Evolutionary conservation across 2,888 invertebrate species (phyloP).

Genomic region (Podotricha telesiphe): DNA sequence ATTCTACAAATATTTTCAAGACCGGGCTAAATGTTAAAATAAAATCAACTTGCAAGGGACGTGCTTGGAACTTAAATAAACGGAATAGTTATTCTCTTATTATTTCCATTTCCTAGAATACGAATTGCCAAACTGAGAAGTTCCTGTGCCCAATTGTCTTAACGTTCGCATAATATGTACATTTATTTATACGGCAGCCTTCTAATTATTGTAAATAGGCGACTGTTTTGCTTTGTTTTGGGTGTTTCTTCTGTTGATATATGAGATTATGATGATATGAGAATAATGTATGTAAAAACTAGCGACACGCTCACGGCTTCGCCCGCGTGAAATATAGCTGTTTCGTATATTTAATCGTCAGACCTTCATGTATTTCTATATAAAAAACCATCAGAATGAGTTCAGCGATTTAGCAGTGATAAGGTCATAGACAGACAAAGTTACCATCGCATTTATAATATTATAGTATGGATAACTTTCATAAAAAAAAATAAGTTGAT

Average conservation of each 20-base stretch:
- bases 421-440: too few species aligned
- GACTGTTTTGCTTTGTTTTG: conserved; percentile 14
- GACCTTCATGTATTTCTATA: too few species aligned
- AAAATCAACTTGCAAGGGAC: conserved; percentile 44
- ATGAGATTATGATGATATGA: neutral
- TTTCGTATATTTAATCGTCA: too few species aligned
- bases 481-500: too few species aligned
- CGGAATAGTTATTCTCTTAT: conserved; percentile 46
- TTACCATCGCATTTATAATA: too few species aligned
- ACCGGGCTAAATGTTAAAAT: conserved; percentile 42
- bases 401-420: too few species aligned
- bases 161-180: conserved; percentile 32
- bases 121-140: conserved; percentile 39
- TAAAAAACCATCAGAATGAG: too few species aligned
- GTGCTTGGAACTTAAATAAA: conserved; percentile 47
- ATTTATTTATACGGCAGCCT: conserved; percentile 29
- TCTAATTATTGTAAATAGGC: conserved; percentile 26
- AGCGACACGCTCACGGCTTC: too few species aligned
- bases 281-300: too few species aligned
- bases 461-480: too few species aligned
- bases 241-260: neutral
- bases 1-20: conserved; percentile 37
- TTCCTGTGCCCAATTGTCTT: conserved; percentile 40
- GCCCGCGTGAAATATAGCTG: too few species aligned
- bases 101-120: conserved; percentile 47